These are phyloP conservation scores for Coregonus clupeaformis DNA, from an alignment of 2,113 vertebrate species.

Conservation along the genomic window DNA sequence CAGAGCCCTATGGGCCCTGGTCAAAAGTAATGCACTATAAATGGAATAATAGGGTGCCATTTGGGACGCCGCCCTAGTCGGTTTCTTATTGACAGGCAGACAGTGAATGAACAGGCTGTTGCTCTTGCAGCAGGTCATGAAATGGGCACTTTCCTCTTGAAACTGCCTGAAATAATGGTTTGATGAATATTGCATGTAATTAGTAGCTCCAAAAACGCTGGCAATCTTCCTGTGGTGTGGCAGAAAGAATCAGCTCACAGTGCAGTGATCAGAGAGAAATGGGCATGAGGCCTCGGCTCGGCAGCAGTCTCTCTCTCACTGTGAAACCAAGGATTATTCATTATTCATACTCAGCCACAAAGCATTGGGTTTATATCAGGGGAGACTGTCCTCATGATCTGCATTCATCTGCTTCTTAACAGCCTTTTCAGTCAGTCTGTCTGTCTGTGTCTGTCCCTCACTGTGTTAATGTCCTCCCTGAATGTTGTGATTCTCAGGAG, in stretches of 20 bases:
- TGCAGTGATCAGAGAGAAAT: constrained; percentile 66
- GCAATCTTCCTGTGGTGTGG: constrained; percentile 55
- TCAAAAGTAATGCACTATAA: no score
- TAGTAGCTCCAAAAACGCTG: constrained; percentile 39
- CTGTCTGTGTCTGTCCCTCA: neutral
- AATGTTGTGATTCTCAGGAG: constrained; percentile 72
- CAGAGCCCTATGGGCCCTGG: no score
- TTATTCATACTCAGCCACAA: neutral
- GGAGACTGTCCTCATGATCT: neutral
- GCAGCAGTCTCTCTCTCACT: constrained; percentile 17
- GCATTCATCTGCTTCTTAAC: neutral
- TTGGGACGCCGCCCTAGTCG: neutral
- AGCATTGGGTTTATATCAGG: neutral
- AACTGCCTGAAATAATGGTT: constrained; percentile 1
- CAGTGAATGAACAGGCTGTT: neutral
- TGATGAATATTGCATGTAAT: constrained; percentile 64
- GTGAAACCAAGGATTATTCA: constrained; percentile 44
- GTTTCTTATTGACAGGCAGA: constrained; percentile 1
- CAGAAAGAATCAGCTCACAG: constrained; percentile 55
- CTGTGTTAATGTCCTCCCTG: constrained; percentile 4
- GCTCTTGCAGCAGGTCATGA: neutral
- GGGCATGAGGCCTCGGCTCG: constrained; percentile 53
- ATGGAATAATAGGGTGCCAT: no score
- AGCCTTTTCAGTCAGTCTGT: neutral
- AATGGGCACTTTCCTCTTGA: neutral